A percentile compares a stretch with the other conserved stretches of the same genome.
phyloP scores from a whole-genome alignment of 2,113 vertebrate genomes.

The Aldabrachelys gigantea region DNA sequence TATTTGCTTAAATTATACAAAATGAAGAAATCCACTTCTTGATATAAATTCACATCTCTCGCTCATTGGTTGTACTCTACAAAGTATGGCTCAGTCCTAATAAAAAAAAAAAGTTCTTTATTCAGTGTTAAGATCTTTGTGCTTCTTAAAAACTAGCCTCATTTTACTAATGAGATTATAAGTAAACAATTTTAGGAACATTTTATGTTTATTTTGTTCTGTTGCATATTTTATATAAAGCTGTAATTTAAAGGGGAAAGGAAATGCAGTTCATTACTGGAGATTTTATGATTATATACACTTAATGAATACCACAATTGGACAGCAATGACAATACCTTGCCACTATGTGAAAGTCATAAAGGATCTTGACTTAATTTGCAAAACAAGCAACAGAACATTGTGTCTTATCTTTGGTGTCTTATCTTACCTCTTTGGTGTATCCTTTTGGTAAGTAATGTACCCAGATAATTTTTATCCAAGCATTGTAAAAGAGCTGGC shows the following conservation, averaged over 20 bases:
- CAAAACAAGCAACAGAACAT: background rate
- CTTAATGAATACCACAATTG: background rate
- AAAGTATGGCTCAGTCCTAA: background rate
- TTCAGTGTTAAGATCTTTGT: background rate
- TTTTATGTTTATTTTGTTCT: background rate
- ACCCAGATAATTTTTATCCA: background rate
- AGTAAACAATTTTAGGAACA: background rate
- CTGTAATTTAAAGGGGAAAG: background rate
- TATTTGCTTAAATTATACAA: background rate
- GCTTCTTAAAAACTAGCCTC: background rate
- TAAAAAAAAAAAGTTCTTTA: conserved; percentile 1
- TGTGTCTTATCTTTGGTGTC: background rate
- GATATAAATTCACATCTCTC: background rate
- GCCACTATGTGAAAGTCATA: rapidly evolving
- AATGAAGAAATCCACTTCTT: background rate
- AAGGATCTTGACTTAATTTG: background rate
- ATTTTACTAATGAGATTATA: background rate
- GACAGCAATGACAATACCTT: background rate
- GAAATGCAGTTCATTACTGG: background rate
- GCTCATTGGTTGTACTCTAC: background rate
- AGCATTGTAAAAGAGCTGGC: background rate
- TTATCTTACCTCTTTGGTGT: background rate
- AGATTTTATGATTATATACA: background rate
- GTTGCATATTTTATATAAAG: background rate
- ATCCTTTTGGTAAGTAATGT: background rate